Conservation (phyloP, 2,888 invertebrate genomes). For the Ligdia adustata region DNA sequence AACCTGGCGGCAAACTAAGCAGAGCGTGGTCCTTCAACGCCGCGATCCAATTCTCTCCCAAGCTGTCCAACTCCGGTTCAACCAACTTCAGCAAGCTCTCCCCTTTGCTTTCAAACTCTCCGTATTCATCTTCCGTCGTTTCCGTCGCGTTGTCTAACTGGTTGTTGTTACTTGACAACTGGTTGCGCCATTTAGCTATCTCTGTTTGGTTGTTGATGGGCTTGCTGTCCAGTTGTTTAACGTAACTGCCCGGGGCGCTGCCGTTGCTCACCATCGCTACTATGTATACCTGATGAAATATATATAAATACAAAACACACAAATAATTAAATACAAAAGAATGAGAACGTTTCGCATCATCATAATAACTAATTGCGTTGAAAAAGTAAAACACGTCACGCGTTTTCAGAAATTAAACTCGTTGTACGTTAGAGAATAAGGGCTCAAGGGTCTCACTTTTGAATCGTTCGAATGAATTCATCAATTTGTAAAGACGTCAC, state of each 20-base stretch:
- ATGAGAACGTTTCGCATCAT: no score
- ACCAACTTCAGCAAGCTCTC: conserved; percentile 95
- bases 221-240: conserved; percentile 75
- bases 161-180: conserved; percentile 60
- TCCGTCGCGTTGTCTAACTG: conserved; percentile 66
- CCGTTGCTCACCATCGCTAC: conserved; percentile 95
- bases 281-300: conserved; percentile 89
- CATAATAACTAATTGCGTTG: no score
- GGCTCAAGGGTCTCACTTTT: no score
- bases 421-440: no score
- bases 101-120: conserved; percentile 90
- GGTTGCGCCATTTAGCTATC: conserved; percentile 71
- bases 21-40: conserved; percentile 98
- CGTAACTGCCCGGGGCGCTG: conserved; percentile 86
- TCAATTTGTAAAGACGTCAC: no score
- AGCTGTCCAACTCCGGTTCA: conserved; percentile 94
- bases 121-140: conserved; percentile 84
- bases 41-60: conserved; percentile 97
- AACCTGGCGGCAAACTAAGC: conserved; percentile 92
- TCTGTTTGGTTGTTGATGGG: conserved; percentile 70
- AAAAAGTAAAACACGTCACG: no score
- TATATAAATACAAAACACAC: conserved; percentile 1
- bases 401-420: no score
- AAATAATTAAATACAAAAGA: no score
- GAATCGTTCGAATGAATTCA: no score